These are phyloP conservation scores for Saturnia pavonia DNA, from an alignment of 2,888 invertebrate genomes.

Conservation along the genomic window DNA sequence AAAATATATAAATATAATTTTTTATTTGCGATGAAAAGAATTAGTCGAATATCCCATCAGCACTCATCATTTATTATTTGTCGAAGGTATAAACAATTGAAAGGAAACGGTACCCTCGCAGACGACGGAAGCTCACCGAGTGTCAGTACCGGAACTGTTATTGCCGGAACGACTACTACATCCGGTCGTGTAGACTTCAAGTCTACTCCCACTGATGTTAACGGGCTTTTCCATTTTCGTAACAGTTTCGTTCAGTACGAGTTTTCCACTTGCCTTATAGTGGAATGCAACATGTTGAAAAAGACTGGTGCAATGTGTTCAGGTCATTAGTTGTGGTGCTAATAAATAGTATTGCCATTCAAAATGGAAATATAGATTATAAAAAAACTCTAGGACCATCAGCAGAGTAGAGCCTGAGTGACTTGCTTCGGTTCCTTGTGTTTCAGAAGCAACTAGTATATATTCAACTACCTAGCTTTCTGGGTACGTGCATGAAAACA, in stretches of 20 bases:
- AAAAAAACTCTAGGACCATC: not conserved
- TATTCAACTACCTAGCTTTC: not conserved
- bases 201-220: constrained; percentile 56
- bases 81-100: constrained; percentile 75
- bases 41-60: not conserved
- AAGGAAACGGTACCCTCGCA: constrained; percentile 70
- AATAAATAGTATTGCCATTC: not conserved
- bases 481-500: no score
- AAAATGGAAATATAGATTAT: not conserved
- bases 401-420: not conserved
- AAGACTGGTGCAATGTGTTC: not conserved
- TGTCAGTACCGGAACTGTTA: constrained; percentile 79
- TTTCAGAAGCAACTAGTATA: not conserved
- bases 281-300: not conserved
- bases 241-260: constrained; percentile 26
- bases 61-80: constrained; percentile 50
- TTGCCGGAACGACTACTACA: constrained; percentile 77
- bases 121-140: constrained; percentile 74
- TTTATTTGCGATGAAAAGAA: not conserved
- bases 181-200: constrained; percentile 74
- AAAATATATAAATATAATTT: no score
- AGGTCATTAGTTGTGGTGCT: not conserved
- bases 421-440: not conserved
- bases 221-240: constrained; percentile 56
- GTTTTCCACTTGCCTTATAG: not conserved